Conservation (phyloP, 1,140 invertebrate species). For the Oreohelix idahoensis region DNA sequence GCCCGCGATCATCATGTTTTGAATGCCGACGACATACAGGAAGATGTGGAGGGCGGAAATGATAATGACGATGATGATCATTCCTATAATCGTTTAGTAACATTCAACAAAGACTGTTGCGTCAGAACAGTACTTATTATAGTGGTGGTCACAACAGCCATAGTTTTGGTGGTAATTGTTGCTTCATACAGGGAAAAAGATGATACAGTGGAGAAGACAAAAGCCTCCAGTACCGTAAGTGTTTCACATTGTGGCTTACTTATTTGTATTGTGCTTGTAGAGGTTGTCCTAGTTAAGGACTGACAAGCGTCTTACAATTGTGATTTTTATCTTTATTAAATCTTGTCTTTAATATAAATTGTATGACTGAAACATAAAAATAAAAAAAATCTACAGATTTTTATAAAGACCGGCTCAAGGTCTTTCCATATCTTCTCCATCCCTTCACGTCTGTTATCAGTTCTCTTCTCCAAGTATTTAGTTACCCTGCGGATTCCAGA, state of each 20-base stretch:
- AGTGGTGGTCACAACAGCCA: background rate
- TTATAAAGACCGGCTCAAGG: no score
- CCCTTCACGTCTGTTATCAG: no score
- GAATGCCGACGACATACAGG: background rate
- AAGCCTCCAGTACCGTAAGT: background rate
- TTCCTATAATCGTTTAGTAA: background rate
- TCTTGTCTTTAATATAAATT: no score
- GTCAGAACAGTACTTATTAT: background rate
- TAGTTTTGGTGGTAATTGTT: constrained; percentile 16
- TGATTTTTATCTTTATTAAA: no score
- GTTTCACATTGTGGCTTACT: background rate
- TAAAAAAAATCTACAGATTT: no score
- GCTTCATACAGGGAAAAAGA: background rate
- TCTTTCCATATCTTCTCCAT: no score
- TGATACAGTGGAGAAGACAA: background rate
- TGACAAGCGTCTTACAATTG: no score
- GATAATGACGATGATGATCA: background rate
- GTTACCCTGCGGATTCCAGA: no score
- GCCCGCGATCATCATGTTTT: background rate
- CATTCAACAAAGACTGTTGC: background rate
- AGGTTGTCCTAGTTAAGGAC: no score
- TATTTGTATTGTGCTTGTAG: no score
- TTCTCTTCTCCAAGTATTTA: no score
- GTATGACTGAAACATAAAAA: no score
- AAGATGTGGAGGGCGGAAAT: background rate